Base-by-base conservation (phyloP, 2,888 invertebrate genomes). In the Andrena haemorrhoa region DNA sequence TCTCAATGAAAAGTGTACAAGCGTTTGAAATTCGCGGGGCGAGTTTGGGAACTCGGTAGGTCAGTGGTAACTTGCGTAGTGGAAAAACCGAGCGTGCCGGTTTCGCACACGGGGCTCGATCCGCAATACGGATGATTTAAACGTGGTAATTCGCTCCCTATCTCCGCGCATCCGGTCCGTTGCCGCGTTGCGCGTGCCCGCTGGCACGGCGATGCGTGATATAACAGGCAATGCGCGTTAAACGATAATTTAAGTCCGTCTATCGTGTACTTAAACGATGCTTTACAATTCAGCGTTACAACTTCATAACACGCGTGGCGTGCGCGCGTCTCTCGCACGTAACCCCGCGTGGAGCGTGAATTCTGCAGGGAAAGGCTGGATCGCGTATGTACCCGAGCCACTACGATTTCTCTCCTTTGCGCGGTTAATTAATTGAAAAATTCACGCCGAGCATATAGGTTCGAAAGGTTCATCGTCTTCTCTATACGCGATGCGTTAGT, bases 61-160 rank as follows among this genome's bases (percentile, higher is more conserved):
- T 66, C 74, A 56, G 51, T 56, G 33, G 68, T 61, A 64, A 71
- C 10, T 66, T 47, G 49, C 47, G 61, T 72, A 75, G 61, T 79
- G 53, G 69, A 82, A 77, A 77, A 82, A 82, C 63, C 33, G 71
- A 70, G 60, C 16, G 41, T 66, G 58, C 66, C 71, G 73, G 75
- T 77, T 66, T 78, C 65, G 66, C 79, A 60, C 75, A 72, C 76
- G 74, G 78, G 69, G 75, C 20, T 73, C 79, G 82, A 82, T 79
- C 71, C 23, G 75, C 81, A 88, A 84, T 76, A 79, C 81, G 82
- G 82, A 86, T 86, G 81, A 81, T 86, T 88, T 88, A 85, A 88
- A 83, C 82, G 82, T 70, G 66, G 76, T 88, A 86, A 86, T 86
- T 88, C 71, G 78, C 85, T 86, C 85, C 83, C 79, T 88, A 88